Evolutionary conservation across 2,888 invertebrate genomes (phyloP).

Genomic region (Drosophila gaucha): DNA sequence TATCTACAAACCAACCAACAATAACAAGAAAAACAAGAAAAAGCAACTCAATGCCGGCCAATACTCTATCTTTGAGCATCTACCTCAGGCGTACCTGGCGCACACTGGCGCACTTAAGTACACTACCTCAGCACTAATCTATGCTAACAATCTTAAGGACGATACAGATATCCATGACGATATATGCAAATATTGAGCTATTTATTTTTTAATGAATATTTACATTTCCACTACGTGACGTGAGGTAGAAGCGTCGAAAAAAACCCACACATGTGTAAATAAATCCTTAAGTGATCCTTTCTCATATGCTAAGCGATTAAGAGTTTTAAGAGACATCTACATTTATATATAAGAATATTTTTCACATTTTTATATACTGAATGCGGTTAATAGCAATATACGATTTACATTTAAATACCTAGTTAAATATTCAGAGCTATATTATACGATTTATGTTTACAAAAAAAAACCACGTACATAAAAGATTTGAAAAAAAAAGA

Average conservation of each 20-base stretch:
- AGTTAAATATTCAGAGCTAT: slow-evolving; percentile 69
- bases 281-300: slow-evolving; percentile 79
- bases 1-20: slow-evolving; percentile 9
- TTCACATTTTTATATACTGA: slow-evolving; percentile 66
- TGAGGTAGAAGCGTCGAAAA: slow-evolving; percentile 47
- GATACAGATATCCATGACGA: slow-evolving; percentile 18
- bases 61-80: slow-evolving; percentile 44
- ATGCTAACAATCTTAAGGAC: slow-evolving; percentile 25
- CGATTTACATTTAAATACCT: slow-evolving; percentile 65
- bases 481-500: neutral
- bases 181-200: slow-evolving; percentile 77
- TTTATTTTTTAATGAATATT: slow-evolving; percentile 77
- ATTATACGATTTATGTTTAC: slow-evolving; percentile 73
- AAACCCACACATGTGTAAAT: slow-evolving; percentile 75
- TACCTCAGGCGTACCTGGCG: slow-evolving; percentile 80
- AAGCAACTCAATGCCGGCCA: slow-evolving; percentile 51
- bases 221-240: slow-evolving; percentile 74
- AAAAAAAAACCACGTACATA: slow-evolving; percentile 26
- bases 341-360: slow-evolving; percentile 48
- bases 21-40: slow-evolving; percentile 12
- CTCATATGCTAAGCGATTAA: slow-evolving; percentile 79
- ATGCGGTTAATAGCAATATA: slow-evolving; percentile 66
- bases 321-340: slow-evolving; percentile 61
- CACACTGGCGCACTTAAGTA: slow-evolving; percentile 52
- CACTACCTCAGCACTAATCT: slow-evolving; percentile 45